Conservation (phyloP, 2,888 invertebrate genomes). For the Petrolisthes cinctipes region DNA sequence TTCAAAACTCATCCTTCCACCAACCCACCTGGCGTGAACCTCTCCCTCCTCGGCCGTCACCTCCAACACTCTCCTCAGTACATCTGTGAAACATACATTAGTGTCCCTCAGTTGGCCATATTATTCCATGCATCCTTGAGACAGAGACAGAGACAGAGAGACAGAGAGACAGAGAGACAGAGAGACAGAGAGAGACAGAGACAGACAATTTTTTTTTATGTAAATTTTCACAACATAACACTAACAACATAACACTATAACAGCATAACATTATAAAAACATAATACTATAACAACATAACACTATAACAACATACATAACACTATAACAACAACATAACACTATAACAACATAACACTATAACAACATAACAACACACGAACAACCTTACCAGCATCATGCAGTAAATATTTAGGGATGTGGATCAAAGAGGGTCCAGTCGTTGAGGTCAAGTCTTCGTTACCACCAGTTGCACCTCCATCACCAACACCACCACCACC, state of each 20-base stretch:
- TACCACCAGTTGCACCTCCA: not conserved
- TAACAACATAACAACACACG: not conserved
- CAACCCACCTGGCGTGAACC: conserved; percentile 5
- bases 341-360: not conserved
- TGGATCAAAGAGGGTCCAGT: not conserved
- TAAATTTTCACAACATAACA: not conserved
- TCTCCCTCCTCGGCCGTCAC: not conserved
- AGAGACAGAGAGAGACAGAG: not conserved
- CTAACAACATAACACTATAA: no score
- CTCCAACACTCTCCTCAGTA: conserved; percentile 10
- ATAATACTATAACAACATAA: no score
- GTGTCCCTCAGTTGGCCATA: no score
- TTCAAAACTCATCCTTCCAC: not conserved
- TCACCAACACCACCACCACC: not conserved
- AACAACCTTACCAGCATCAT: not conserved
- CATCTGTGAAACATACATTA: not conserved
- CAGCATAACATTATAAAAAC: no score
- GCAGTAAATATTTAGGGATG: conserved; percentile 2
- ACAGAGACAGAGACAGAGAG: not conserved
- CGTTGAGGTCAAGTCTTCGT: not conserved
- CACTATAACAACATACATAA: no score
- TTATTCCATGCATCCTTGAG: no score
- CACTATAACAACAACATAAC: no score
- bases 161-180: not conserved
- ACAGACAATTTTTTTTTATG: not conserved